Conservation (phyloP, 2,888 invertebrate genomes). For the Mycalesis mineus region DNA sequence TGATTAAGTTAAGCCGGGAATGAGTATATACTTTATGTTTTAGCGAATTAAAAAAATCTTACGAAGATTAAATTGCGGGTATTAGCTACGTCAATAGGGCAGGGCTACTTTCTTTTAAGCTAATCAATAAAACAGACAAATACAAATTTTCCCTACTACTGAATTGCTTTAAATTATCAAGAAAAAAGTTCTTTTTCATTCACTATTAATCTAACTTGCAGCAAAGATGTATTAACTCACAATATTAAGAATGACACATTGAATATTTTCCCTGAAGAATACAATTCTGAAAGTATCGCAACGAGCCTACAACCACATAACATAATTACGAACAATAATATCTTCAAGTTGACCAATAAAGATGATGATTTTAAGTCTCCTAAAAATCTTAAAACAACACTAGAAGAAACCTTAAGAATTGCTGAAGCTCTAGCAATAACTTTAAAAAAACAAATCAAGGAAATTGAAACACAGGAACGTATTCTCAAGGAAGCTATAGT, state of each 20-base stretch:
- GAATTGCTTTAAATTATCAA: too few relatives aligned
- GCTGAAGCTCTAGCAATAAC: constrained; percentile 46
- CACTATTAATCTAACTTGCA: neutral
- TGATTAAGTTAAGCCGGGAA: too few relatives aligned
- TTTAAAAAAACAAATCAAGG: constrained; percentile 47
- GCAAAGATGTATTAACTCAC: constrained; percentile 7
- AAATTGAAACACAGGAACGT: constrained; percentile 42
- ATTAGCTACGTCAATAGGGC: too few relatives aligned
- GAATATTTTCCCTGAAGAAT: neutral
- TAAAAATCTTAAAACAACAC: constrained; percentile 9
- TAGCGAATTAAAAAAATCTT: too few relatives aligned
- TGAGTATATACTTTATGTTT: too few relatives aligned
- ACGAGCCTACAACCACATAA: neutral
- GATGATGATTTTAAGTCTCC: neutral
- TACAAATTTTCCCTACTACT: too few relatives aligned
- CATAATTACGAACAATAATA: neutral
- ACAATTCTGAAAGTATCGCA: neutral
- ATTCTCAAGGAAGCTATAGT: constrained; percentile 55
- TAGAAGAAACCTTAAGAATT: constrained; percentile 28
- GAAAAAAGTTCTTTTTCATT: too few relatives aligned
- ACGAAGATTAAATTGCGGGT: too few relatives aligned
- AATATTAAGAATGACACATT: constrained; percentile 3
- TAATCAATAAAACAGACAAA: too few relatives aligned
- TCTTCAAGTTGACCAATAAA: neutral
- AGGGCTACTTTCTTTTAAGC: too few relatives aligned